Evolutionary conservation across 2,888 invertebrate species (phyloP).

Genomic region (Siphlonurus alternatus): DNA sequence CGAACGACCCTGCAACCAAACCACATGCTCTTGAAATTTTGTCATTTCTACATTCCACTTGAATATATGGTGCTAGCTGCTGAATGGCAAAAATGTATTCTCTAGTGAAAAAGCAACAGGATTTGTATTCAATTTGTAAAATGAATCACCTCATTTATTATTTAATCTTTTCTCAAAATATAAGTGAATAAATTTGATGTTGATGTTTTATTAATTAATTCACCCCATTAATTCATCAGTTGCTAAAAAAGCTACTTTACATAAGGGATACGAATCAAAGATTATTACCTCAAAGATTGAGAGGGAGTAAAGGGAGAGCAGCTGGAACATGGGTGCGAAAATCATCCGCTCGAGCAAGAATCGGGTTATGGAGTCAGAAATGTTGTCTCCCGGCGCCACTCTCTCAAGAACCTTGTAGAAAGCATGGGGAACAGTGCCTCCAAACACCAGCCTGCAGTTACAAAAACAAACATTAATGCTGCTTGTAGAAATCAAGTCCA

Average conservation of each 20-base stretch:
- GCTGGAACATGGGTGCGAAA: conserved; percentile 54
- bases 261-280: too few relatives aligned
- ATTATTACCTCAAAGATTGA: conserved; percentile 56
- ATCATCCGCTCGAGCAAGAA: conserved; percentile 53
- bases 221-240: neutral
- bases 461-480: too few relatives aligned
- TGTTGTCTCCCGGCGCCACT: conserved; percentile 37
- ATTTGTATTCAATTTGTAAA: conserved; percentile 6
- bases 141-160: neutral
- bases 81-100: too few relatives aligned
- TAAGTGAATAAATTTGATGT: neutral
- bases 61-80: too few relatives aligned
- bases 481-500: too few relatives aligned
- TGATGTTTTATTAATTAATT: conserved; percentile 2
- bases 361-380: conserved; percentile 33
- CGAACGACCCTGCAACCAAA: conserved; percentile 43
- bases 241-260: too few relatives aligned
- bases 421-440: conserved; percentile 61
- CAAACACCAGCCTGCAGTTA: conserved; percentile 48
- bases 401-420: conserved; percentile 49
- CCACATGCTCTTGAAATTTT: too few relatives aligned
- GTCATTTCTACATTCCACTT: too few relatives aligned
- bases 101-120: too few relatives aligned
- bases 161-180: conserved; percentile 1
- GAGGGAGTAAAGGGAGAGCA: conserved; percentile 53